Base-by-base conservation (phyloP, 35 echinoderm and acorn worm genomes). In the Amphiura filiformis region DNA sequence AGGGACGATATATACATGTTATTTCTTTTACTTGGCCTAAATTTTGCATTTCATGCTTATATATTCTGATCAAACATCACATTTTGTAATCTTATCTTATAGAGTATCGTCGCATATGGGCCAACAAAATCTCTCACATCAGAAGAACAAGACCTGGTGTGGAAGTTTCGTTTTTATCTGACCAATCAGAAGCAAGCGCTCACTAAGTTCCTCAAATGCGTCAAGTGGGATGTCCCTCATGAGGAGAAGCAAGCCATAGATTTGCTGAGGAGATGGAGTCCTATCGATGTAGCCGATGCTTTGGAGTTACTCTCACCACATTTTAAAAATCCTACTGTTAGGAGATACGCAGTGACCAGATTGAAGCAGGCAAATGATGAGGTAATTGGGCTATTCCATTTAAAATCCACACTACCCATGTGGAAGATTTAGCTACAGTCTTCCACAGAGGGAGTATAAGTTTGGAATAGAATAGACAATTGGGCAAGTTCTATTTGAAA, bases 201-300 rank as follows among this genome's bases (percentile, higher is more conserved):
- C 1, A 99, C 96, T 11, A 99, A 99, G 90, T 99, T 99, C 78
- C 86, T 99, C 14, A 94, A 94, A 57, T 95, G 93, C 49, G 93
- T 94, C 49, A 99, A 99, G 65, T 99, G 96, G 96, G 93, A 99
- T 75, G 87, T 95, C 15, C 75, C 92, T 11, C 96, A 90, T 78
- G 96, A 99, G 79, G 96, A 91, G 75, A 99, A 81, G n/a, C 96
- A 99, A 40, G 96, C 93, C 13, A 30, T 99, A 49, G 96, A 99
- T 32, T 76, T 99, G 13, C 88, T 95, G 31, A 38, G 85, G 47
- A 89, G 84, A 75, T 99, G 96, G 96, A 84, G 81, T 41, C 92
- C 93, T 11, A 99, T 99, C 33, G 96, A 99, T 86, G 96, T 99
- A 9, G 93, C 84, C 30, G 93, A 95, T 90, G 93, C 96, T 13